Evolutionary conservation across 2,113 vertebrate genomes (phyloP), one percentile per base, ranked within the genome.

Genomic region (Microtus richardsoni): DNA sequence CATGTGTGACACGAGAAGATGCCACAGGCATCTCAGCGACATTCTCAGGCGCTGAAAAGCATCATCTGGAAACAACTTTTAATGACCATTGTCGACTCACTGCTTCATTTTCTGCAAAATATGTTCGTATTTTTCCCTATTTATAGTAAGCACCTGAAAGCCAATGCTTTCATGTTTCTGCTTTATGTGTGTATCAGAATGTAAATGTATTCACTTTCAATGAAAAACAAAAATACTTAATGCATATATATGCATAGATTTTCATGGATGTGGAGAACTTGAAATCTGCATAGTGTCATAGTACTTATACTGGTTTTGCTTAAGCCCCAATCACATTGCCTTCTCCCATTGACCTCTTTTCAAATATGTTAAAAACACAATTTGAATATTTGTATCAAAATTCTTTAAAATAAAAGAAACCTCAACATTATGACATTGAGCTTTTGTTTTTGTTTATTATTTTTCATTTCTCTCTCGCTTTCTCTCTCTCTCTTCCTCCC

Each of bases 161-260:
- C 2, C 47, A 28, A 28, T 2, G 22, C 11, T 96, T 89, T 75
- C 30, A 58, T 71, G 60, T 75, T 95, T 93, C 41, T 74, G 10
- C 36, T 58, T 30, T 87, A n/a, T 41, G 7, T 39, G 44, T 74
- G 30, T 84, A 62, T 92, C 39, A 92, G 86, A 79, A 66, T 62
- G 47, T 66, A 78, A 83, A 74, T 92, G 14, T 95, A 74, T 94
- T 97, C n/a, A 85, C 47, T 60, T 54, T 58, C 6, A 74, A 13
- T 75, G 39, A 70, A 93, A 93, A 89, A 85, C 30, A 74, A 75
- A 89, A 58, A 2, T 21, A 8, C 41, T 85, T 85, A 68, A 36
- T 66, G 19, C 47, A 79, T 10, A 80, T 1, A 68, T 0, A 79
- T 75, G 54, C 36, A 58, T 13, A 74, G 49, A 82, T 92, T 82